Conservation (phyloP, 2,888 invertebrate species). For the Eurytoma adleriae region DNA sequence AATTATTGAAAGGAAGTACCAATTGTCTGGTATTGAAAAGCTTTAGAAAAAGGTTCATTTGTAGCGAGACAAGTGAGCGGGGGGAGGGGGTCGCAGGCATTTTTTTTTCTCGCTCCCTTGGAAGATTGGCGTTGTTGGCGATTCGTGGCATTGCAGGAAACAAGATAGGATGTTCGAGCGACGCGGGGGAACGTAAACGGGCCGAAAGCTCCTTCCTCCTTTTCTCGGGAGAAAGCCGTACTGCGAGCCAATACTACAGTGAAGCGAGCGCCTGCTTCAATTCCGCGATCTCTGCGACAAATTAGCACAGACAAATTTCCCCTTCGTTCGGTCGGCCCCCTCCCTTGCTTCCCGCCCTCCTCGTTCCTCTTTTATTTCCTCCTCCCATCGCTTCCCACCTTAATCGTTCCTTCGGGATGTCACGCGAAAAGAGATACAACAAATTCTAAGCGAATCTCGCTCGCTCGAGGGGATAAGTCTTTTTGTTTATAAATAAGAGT, state of each 20-base stretch:
- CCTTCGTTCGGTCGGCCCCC: conserved; percentile 58
- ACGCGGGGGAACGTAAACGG: neutral
- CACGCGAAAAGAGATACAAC: conserved; percentile 45
- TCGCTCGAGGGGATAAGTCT: too few relatives aligned
- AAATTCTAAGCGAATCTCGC: too few relatives aligned
- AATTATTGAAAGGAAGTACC: conserved; percentile 42
- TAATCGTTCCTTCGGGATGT: conserved; percentile 57
- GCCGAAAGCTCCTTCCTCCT: neutral
- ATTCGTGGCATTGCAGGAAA: conserved; percentile 62
- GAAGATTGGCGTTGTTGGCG: conserved; percentile 60
- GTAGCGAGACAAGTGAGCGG: conserved; percentile 45
- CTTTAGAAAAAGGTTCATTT: conserved; percentile 49
- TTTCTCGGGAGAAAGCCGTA: conserved; percentile 61
- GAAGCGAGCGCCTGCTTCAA: conserved; percentile 66
- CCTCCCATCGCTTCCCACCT: conserved; percentile 17
- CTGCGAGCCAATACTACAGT: conserved; percentile 60
- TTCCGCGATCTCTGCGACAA: conserved; percentile 69
- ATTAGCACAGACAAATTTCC: conserved; percentile 71
- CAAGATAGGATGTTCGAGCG: conserved; percentile 61
- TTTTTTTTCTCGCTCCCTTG: conserved; percentile 37
- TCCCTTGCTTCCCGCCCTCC: conserved; percentile 12
- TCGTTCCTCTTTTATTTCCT: conserved; percentile 7
- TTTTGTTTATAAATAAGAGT: conserved; percentile 1
- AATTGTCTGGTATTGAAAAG: conserved; percentile 51
- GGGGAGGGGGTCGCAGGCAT: conserved; percentile 36